Conservation (phyloP, 2,888 invertebrate species). For the Pristionchus arcanus region DNA sequence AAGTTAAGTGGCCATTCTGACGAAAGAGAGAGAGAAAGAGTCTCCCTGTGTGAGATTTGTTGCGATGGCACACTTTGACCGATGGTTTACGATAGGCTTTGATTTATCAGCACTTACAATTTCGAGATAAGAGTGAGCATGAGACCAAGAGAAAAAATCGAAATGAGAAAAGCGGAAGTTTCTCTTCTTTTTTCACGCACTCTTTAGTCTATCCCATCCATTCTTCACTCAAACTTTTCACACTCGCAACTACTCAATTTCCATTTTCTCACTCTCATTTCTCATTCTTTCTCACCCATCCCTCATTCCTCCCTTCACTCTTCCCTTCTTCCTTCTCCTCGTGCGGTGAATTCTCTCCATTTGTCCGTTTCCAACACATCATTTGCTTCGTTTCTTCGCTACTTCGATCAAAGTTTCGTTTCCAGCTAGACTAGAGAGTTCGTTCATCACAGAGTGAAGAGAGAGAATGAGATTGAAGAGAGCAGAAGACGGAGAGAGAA, state of each 20-base stretch:
- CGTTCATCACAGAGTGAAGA: not conserved
- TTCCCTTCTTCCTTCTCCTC: not conserved
- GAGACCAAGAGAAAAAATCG: not conserved
- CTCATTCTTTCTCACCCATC: not conserved
- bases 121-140: not conserved
- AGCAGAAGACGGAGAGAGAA: not conserved
- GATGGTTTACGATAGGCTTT: not conserved
- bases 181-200: slow-evolving; percentile 10
- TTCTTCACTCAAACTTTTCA: not conserved
- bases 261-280: not conserved
- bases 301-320: slow-evolving; percentile 15
- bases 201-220: not conserved
- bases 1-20: not conserved
- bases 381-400: not conserved
- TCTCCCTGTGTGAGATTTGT: not conserved
- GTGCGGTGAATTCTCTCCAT: not conserved
- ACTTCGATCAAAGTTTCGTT: not conserved
- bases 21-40: not conserved
- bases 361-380: not conserved
- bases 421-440: slow-evolving; percentile 43
- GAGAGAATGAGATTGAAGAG: slow-evolving; percentile 5
- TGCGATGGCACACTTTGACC: slow-evolving; percentile 11
- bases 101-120: slow-evolving; percentile 21
- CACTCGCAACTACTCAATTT: not conserved
- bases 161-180: not conserved